These are phyloP conservation scores for Atherix ibis DNA, from an alignment of 2,888 invertebrate genomes.

Conservation along the genomic window DNA sequence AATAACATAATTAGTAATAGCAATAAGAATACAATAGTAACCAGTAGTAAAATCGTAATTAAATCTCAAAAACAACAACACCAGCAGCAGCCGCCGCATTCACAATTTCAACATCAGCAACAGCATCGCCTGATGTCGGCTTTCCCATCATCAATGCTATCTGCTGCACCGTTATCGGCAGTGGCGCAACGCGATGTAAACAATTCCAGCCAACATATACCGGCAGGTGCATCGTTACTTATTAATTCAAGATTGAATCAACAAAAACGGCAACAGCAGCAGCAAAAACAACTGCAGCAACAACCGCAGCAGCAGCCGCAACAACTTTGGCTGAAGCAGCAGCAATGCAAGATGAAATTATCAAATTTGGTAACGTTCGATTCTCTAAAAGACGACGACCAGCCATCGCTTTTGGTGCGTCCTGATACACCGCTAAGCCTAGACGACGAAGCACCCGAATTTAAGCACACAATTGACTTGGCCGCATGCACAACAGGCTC, in stretches of 20 bases:
- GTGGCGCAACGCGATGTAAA: too few relatives aligned
- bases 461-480: constrained; percentile 28
- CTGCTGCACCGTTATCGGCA: too few relatives aligned
- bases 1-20: too few relatives aligned
- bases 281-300: constrained; percentile 10
- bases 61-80: too few relatives aligned
- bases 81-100: too few relatives aligned
- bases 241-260: constrained; percentile 21
- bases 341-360: constrained; percentile 9
- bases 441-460: constrained; percentile 24
- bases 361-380: constrained; percentile 14
- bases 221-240: constrained; percentile 28
- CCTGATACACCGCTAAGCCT: constrained; percentile 28
- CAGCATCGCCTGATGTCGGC: too few relatives aligned
- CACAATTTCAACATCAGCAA: too few relatives aligned
- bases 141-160: too few relatives aligned
- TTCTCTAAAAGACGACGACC: constrained; percentile 18
- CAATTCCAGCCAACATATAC: constrained; percentile 21
- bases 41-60: too few relatives aligned
- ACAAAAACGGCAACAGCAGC: constrained; percentile 10
- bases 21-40: too few relatives aligned
- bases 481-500: constrained; percentile 31
- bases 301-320: constrained; percentile 11
- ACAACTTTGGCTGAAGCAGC: constrained; percentile 7
- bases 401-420: constrained; percentile 7